phyloP scores from a whole-genome alignment of 1,140 invertebrate species.

The Nomia melanderi region DNA sequence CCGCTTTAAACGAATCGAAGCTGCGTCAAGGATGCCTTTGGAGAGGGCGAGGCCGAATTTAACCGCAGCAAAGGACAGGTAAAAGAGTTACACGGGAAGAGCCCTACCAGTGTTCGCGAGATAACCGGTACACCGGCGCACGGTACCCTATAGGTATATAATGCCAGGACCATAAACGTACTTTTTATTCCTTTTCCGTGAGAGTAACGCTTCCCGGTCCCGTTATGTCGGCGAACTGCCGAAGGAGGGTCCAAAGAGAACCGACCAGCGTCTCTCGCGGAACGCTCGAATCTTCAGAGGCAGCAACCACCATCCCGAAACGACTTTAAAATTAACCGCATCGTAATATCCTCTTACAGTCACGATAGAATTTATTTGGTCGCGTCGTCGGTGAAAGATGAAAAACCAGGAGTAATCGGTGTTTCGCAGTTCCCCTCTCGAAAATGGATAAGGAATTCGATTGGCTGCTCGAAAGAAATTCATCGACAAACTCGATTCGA shows the following conservation, averaged over 20 bases:
- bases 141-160: slow-evolving; percentile 61
- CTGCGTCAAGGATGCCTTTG: slow-evolving; percentile 32
- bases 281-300: slow-evolving; percentile 43
- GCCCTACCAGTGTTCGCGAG: slow-evolving; percentile 48
- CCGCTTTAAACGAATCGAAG: slow-evolving; percentile 33
- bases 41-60: slow-evolving; percentile 46
- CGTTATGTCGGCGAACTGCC: slow-evolving; percentile 61
- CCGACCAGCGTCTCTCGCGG: slow-evolving; percentile 55
- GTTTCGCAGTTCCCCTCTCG: background rate
- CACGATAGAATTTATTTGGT: slow-evolving; percentile 7
- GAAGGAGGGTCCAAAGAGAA: slow-evolving; percentile 59
- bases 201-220: slow-evolving; percentile 60
- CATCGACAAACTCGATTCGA: background rate
- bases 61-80: slow-evolving; percentile 40
- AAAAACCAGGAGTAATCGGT: background rate
- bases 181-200: slow-evolving; percentile 61
- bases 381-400: background rate
- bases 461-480: background rate
- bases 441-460: background rate
- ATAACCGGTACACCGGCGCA: slow-evolving; percentile 59
- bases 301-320: slow-evolving; percentile 22
- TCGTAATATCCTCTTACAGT: slow-evolving; percentile 22
- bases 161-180: slow-evolving; percentile 60
- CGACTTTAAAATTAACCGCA: slow-evolving; percentile 43
- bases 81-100: slow-evolving; percentile 50